Evolutionary conservation across 2,797 vertebrate genomes (phyloP).

Genomic region (Anabas testudineus): DNA sequence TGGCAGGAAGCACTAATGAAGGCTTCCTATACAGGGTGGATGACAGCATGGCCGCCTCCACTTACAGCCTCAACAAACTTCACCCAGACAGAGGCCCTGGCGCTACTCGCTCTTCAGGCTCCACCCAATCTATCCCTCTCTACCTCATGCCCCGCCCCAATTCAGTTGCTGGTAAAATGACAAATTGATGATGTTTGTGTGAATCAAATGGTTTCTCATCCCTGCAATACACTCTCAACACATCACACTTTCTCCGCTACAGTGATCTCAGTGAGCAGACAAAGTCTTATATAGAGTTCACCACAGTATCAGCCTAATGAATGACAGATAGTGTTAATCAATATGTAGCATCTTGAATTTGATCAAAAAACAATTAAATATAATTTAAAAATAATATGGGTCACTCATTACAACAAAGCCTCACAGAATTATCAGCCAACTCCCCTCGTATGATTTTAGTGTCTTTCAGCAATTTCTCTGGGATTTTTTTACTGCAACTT

Average conservation of each 20-base stretch:
- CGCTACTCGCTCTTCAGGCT: slow-evolving; percentile 86
- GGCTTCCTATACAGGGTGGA: slow-evolving; percentile 91
- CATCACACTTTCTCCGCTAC: slow-evolving; percentile 18
- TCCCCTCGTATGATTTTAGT: too few relatives aligned
- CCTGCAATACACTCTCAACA: not conserved
- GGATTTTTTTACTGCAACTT: too few relatives aligned
- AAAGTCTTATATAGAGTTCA: not conserved
- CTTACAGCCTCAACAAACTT: slow-evolving; percentile 97
- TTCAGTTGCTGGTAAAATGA: slow-evolving; percentile 93
- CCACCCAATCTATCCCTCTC: slow-evolving; percentile 94
- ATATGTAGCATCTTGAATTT: too few relatives aligned
- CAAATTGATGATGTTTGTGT: not conserved
- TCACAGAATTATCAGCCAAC: too few relatives aligned
- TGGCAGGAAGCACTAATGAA: slow-evolving; percentile 83
- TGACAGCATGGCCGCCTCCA: slow-evolving; percentile 93
- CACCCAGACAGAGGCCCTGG: slow-evolving; percentile 89
- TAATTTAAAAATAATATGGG: too few relatives aligned
- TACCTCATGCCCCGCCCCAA: slow-evolving; percentile 98
- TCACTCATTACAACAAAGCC: too few relatives aligned
- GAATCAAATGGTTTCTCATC: slow-evolving; percentile 1
- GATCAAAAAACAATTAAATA: too few relatives aligned
- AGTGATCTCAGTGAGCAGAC: slow-evolving; percentile 23
- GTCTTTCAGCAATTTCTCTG: too few relatives aligned
- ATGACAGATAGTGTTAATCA: too few relatives aligned
- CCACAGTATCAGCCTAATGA: not conserved